Conservation (phyloP, 1,140 invertebrate species). For the Atta colombica region DNA sequence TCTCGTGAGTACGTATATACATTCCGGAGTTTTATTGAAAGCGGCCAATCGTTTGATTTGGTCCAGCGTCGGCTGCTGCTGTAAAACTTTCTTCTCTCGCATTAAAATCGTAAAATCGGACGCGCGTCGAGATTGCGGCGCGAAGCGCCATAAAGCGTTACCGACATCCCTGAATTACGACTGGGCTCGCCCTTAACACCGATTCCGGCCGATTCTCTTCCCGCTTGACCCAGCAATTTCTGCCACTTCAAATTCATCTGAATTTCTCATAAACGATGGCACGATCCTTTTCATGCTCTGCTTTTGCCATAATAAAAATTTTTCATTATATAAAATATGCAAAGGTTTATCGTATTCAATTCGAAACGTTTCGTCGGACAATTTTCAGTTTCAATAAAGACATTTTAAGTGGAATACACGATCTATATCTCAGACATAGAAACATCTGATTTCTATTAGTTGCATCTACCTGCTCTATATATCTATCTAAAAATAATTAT, state of each 20-base stretch:
- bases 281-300: not conserved
- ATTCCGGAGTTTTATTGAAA: slow-evolving; percentile 66
- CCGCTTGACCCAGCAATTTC: not conserved
- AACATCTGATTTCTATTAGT: not conserved
- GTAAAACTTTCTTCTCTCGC: slow-evolving; percentile 62
- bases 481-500: not conserved
- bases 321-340: not conserved
- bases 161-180: slow-evolving; percentile 71
- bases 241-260: slow-evolving; percentile 17
- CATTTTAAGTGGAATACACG: not conserved
- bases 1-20: not conserved
- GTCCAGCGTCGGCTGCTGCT: not conserved
- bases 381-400: not conserved
- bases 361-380: not conserved
- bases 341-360: not conserved
- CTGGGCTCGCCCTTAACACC: slow-evolving; percentile 57
- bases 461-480: slow-evolving; percentile 14
- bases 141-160: slow-evolving; percentile 75
- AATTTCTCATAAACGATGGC: slow-evolving; percentile 23
- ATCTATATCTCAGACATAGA: not conserved
- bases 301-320: not conserved
- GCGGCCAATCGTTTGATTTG: slow-evolving; percentile 24
- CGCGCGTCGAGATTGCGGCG: slow-evolving; percentile 69
- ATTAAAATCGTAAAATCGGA: slow-evolving; percentile 72
- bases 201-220: slow-evolving; percentile 43